Percentiles rank a stretch among this genome's conserved stretches.
Conservation (phyloP, 2,797 vertebrate species). For the Dryobates pubescens region DNA sequence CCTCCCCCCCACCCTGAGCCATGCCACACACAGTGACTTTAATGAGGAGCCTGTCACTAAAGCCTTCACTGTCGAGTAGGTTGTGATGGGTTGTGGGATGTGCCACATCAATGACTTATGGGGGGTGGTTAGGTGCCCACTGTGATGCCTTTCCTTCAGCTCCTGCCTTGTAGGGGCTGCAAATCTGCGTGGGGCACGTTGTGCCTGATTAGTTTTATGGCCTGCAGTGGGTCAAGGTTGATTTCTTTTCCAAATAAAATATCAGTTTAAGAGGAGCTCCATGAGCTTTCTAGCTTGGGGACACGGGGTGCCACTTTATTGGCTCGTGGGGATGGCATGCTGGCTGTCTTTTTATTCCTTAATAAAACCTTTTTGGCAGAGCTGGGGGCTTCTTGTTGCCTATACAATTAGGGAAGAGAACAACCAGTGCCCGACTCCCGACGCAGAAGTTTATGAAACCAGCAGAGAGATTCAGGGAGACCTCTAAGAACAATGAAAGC, state of each 20-base stretch:
- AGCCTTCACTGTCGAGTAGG: not conserved
- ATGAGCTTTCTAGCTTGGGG: not conserved
- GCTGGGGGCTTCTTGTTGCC: slow-evolving; percentile 40
- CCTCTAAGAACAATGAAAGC: slow-evolving; percentile 41
- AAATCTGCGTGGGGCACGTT: not conserved
- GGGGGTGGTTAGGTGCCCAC: not conserved
- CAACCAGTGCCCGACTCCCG: not conserved
- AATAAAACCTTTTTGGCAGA: slow-evolving; percentile 44
- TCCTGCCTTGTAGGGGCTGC: not conserved
- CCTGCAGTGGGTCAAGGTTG: not conserved
- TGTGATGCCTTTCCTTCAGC: not conserved
- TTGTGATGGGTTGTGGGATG: not conserved
- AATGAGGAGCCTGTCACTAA: not conserved
- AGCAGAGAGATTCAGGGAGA: not conserved
- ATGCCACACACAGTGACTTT: not conserved
- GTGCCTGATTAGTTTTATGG: not conserved
- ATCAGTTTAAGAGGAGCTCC: not conserved
- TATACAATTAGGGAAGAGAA: slow-evolving; percentile 42
- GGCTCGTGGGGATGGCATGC: not conserved
- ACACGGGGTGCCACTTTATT: not conserved
- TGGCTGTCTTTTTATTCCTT: slow-evolving; percentile 14
- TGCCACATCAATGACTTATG: not conserved
- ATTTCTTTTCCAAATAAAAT: slow-evolving; percentile 2
- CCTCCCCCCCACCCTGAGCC: too few species aligned
- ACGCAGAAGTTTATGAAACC: slow-evolving; percentile 25